Evolutionary conservation across 2,113 vertebrate species (phyloP), one percentile per base, ranked within the genome.

Genomic region (Typhlomys cinereus): DNA sequence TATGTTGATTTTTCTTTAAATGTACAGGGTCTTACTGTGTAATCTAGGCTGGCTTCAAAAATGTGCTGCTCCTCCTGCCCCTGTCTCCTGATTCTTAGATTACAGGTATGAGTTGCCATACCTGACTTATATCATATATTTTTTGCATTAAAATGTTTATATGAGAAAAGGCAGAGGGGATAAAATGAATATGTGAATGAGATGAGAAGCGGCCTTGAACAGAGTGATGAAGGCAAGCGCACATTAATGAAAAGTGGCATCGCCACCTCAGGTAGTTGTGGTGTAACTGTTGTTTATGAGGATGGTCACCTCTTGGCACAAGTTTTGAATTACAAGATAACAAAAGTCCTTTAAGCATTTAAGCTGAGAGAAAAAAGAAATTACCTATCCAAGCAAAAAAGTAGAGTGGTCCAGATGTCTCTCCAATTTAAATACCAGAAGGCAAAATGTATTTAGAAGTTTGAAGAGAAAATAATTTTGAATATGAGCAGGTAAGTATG

Each of bases 391-490:
- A 46, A 78, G 76, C 48, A 84, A 74, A 79, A 89, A 93, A 81
- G 39, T 13, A 79, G 74, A 44, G 27, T 76, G 46, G 23, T 70
- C 80, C 52, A 70, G 69, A 85, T 41, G 27, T 25, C 52, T 79
- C 75, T 78, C 61, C 31, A 62, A 6, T 62, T 62, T 62, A 52
- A 93, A 80, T 70, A 80, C 17, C 41, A 62, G 61, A 64, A 39
- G 61, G 85, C 18, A 84, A 67, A 91, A 87, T 61, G 21, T 29
- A 48, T 81, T 93, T 36, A 59, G n/a, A 41, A 7, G 92, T 92
- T 59, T 78, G 46, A 88, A 34, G 79, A 66, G 88, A 80, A 89
- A 78, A 41, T 87, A 88, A 94, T 88, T 93, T 70, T 85, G 86
- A 85, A 70, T 4, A 75, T 79, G 50, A 13, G 9, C 13, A 94